Base-by-base conservation (phyloP, 2,888 invertebrate genomes). In the Euzetes globulus region DNA sequence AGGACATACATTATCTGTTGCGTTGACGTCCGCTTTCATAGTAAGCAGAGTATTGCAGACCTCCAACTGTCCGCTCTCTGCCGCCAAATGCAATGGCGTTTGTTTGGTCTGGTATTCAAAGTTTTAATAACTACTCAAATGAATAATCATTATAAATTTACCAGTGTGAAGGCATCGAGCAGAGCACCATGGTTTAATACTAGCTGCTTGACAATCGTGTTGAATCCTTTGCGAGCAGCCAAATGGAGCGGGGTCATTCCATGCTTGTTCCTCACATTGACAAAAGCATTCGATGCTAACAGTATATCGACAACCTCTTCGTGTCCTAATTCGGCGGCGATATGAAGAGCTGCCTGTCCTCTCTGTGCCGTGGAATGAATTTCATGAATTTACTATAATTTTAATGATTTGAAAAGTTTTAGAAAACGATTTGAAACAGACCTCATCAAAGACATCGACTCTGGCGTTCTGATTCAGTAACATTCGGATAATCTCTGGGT, bases 401-500 rank as follows among this genome's bases (percentile, higher is more conserved):
- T n/a, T n/a, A n/a, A n/a, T n/a, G n/a, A n/a, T n/a, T n/a, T n/a
- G n/a, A n/a, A n/a, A n/a, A n/a, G n/a, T n/a, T n/a, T n/a, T n/a
- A n/a, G n/a, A n/a, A n/a, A n/a, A n/a, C n/a, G n/a, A n/a, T n/a
- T n/a, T n/a, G n/a, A 41, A 1, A 45, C 93, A 93, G 84, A 98
- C 97, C 78, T 89, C 90, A 82, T 99, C 99, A 83, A 99, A 99
- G 0, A 99, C 98, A 82, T 99, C 99, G 22, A 99, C 98, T 81
- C 99, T 88, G 11, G 98, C 98, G 83, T 98, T 95, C 83, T 97
- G 94, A 52, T 90, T 87, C 76, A 97, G 86, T 75, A 98, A 86
- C 77, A 91, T 83, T 75, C 83, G 83, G 58, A 97, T 94, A 79
- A 98, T 88, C 81, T 94, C 92, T 86, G 92, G 90, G 83, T 99